Evolutionary conservation across 2,888 invertebrate species (phyloP), one percentile per base, ranked within the genome.

Genomic region (Cantharis flavilabris): DNA sequence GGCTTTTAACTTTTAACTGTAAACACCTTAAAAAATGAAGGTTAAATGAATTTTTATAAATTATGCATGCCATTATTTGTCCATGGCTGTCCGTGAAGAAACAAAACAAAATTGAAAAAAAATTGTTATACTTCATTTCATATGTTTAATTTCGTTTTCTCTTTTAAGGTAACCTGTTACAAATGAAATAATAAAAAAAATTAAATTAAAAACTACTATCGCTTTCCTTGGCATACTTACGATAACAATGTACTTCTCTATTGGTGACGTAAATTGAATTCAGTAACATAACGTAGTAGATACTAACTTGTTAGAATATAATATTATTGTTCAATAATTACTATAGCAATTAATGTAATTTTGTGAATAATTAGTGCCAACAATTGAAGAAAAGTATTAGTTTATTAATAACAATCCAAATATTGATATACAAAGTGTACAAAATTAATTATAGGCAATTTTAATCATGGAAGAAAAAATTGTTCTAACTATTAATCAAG

Each of bases 401-500:
- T 5, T 23, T 23, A 23, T 23, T 26, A 26, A 9, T 26, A 26
- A 9, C 9, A 26, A 26, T 5, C 4, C 9, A 9, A 26, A 26
- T 9, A 1, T 26, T 26, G 0, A 26, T 1, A 9, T 26, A 26
- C 9, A 26, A 26, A 23, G 20, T 26, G 23, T 18, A 67, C 4
- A 14, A 28, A 69, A 20, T 74, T 2, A 20, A 72, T 49, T 49
- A 3, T 13, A 33, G 3, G 1, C 10, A 0, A 5, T 9, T 14
- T 23, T 23, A 67, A 26, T 14, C 4, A 72, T 73, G 74, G 70
- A 9, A n/a, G 11, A 69, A 16, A n/a, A 70, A 20, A 3, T 62
- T n/a, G 83, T 83, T 4, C 82, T 89, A 3, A 80, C 79, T 7
- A 82, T 85, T 3, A 82, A 82, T 28, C 82, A 88, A 33, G 89